Base-by-base conservation (phyloP, 2,888 invertebrate species). In the Embidobia sp. region DNA sequence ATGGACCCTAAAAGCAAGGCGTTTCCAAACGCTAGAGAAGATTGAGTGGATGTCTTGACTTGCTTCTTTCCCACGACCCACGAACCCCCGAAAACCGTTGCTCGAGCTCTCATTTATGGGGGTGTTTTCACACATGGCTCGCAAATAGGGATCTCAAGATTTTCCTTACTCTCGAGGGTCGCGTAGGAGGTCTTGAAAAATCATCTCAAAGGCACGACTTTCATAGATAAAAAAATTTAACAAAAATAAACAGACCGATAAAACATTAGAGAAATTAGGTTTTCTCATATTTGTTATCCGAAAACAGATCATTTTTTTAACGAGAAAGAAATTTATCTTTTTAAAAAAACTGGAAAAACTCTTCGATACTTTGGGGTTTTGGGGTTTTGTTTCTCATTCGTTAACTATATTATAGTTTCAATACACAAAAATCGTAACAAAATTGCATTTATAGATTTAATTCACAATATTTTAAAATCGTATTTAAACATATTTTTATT, bases 111-210 rank as follows among this genome's bases (percentile, higher is more conserved):
- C 51, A 44, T 67, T 40, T 61, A 66, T 49, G 75, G 63, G 75
- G 67, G 75, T 75, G 69, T 75, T 75, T 69, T 75, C 49, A 75
- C 75, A 75, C 40, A 57, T 75, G 69, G 18, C 44, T 51, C 46
- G 66, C 74, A 67, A 74, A 74, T 67, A 61, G 51, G 61, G 51
- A 51, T 37, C 66, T 5, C 33, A 8, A n/a, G 37, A 16, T 48
- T 73, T 40, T 35, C 26, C 53, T 40, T 48, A 11, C 27, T 16
- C 16, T 53, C 31, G 16, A 31, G 7, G n/a, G 10, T 6, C 16
- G 7, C 8, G 8, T 18, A 15, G n/a, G 15, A 40, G 67, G 37
- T 29, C 40, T 10, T 3, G 4, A 46, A 46, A 59, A 22, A 26
- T 4, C 31, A 19, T 15, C 13, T 4, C 8, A 1, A 10, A 15